Percentiles rank a stretch among this genome's conserved stretches.
Conservation (phyloP, 2,113 vertebrate species). For the Lophotis ruficrista region DNA sequence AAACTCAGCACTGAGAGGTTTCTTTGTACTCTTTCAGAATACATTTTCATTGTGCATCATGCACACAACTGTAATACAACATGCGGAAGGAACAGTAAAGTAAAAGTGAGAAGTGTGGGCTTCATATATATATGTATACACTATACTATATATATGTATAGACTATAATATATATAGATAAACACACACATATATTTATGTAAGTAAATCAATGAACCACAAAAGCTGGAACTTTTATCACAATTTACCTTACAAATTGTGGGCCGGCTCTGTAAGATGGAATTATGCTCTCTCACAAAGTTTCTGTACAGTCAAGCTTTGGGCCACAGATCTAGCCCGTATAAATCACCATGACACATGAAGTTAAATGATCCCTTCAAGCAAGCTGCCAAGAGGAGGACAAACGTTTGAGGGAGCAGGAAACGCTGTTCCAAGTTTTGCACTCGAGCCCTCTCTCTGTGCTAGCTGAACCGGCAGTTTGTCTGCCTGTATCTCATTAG, state of each 20-base stretch:
- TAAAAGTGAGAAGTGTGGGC: background rate
- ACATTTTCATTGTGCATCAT: background rate
- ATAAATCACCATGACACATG: background rate
- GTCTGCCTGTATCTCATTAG: conserved; percentile 10
- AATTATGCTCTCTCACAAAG: background rate
- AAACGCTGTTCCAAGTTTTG: background rate
- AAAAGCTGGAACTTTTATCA: background rate
- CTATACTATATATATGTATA: background rate
- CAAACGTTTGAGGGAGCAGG: background rate
- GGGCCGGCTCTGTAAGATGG: background rate
- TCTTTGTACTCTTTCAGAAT: background rate
- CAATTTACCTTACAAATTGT: background rate
- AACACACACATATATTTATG: background rate
- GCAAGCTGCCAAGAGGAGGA: background rate
- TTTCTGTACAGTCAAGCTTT: background rate
- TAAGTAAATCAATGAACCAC: background rate
- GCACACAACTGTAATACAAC: background rate
- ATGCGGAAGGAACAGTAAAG: background rate
- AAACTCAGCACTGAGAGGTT: background rate
- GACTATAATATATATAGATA: background rate
- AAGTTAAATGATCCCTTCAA: background rate
- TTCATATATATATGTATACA: background rate
- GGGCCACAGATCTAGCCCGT: background rate
- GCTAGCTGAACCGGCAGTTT: background rate
- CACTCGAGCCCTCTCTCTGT: background rate